phyloP scores from a whole-genome alignment of 2,113 vertebrate species.

The Lynx canadensis region DNA sequence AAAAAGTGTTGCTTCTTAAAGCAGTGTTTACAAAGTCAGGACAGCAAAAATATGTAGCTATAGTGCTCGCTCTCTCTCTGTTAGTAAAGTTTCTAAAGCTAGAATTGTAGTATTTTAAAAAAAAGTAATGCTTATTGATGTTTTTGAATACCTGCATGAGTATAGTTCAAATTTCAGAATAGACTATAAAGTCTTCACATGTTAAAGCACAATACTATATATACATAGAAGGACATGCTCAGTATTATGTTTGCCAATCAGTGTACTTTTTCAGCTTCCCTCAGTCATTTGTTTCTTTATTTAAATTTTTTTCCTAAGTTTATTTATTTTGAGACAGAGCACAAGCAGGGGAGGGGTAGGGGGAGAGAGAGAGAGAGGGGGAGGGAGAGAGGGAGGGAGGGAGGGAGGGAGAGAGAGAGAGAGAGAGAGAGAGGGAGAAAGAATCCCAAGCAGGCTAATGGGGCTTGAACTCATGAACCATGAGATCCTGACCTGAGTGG shows the following conservation, averaged over 20 bases:
- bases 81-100: slow-evolving; percentile 53
- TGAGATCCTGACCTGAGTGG: too few species aligned
- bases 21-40: neutral
- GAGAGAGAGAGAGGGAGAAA: too few species aligned
- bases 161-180: slow-evolving; percentile 41
- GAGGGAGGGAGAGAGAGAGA: too few species aligned
- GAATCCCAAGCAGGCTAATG: too few species aligned
- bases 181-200: neutral
- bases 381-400: too few species aligned
- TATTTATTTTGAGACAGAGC: too few species aligned
- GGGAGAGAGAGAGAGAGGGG: too few species aligned
- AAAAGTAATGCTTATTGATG: neutral
- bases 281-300: neutral
- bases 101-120: neutral
- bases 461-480: too few species aligned
- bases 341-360: too few species aligned
- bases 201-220: neutral
- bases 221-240: neutral
- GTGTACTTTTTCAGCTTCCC: slow-evolving; percentile 14
- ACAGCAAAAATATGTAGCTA: neutral
- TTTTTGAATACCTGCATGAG: slow-evolving; percentile 34
- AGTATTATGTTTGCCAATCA: neutral
- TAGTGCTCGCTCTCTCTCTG: neutral
- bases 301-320: neutral
- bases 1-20: neutral